These are phyloP conservation scores for Automeris io DNA, from an alignment of 2,888 invertebrate species.

Conservation along the genomic window DNA sequence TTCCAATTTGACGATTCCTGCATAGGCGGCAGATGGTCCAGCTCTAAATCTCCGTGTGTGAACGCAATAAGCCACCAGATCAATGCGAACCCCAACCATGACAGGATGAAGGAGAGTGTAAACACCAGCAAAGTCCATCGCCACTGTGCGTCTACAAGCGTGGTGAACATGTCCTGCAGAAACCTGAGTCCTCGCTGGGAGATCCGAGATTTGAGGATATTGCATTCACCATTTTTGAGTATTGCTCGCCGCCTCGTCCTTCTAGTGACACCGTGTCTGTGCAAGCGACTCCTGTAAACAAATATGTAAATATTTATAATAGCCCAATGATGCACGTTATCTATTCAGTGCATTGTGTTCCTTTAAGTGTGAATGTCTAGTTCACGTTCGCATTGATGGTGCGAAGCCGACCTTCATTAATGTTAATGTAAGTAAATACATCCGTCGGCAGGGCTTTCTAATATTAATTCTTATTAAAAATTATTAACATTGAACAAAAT, in stretches of 20 bases:
- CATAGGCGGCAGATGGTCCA: conserved; percentile 73
- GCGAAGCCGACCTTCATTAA: conserved; percentile 50
- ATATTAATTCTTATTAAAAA: conserved; percentile 26
- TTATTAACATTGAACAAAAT: conserved; percentile 13
- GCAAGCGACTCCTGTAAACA: conserved; percentile 80
- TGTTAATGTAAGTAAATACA: conserved; percentile 58
- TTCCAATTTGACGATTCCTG: conserved; percentile 78
- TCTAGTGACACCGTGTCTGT: conserved; percentile 81
- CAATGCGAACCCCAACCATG: conserved; percentile 90
- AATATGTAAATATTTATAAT: conserved; percentile 26
- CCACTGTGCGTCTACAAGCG: conserved; percentile 95
- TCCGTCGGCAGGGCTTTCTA: conserved; percentile 43
- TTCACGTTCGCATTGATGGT: conserved; percentile 50
- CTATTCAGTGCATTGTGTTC: conserved; percentile 28
- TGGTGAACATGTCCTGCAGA: conserved; percentile 90
- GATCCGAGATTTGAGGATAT: conserved; percentile 92
- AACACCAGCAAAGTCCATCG: conserved; percentile 93
- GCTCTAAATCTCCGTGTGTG: conserved; percentile 89
- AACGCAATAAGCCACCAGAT: conserved; percentile 93
- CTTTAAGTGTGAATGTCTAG: conserved; percentile 52
- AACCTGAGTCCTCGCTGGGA: conserved; percentile 87
- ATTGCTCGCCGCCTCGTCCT: conserved; percentile 90
- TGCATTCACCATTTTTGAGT: conserved; percentile 97
- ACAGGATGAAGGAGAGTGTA: conserved; percentile 88
- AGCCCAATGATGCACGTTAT: conserved; percentile 38